Conservation (phyloP, 2,888 invertebrate species). For the Aspidapion aeneum region DNA sequence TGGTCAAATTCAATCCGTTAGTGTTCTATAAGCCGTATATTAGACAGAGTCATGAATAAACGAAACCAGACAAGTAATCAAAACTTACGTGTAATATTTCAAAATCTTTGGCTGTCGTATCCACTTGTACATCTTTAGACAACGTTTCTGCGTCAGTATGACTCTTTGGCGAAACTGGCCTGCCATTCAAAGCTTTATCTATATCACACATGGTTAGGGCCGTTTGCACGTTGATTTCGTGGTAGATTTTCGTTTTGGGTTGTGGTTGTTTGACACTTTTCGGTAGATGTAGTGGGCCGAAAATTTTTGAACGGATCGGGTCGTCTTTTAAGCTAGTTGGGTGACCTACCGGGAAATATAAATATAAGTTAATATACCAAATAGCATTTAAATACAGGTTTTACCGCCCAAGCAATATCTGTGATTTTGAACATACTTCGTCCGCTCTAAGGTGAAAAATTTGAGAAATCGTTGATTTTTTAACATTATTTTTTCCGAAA, state of each 20-base stretch:
- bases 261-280: constrained; percentile 40
- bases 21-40: too few relatives aligned
- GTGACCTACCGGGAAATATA: background rate
- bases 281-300: constrained; percentile 38
- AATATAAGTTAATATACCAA: constrained; percentile 36
- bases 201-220: constrained; percentile 69
- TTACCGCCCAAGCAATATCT: too few relatives aligned
- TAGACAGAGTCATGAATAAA: too few relatives aligned
- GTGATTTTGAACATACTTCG: too few relatives aligned
- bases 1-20: too few relatives aligned
- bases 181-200: constrained; percentile 66
- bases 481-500: too few relatives aligned
- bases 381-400: too few relatives aligned
- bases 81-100: constrained; percentile 49
- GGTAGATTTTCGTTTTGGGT: constrained; percentile 68
- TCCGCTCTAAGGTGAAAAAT: too few relatives aligned
- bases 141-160: constrained; percentile 41
- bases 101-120: constrained; percentile 61
- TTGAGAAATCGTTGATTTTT: too few relatives aligned
- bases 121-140: constrained; percentile 45
- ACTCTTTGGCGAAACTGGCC: constrained; percentile 40
- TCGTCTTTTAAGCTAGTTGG: constrained; percentile 27
- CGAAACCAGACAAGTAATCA: too few relatives aligned
- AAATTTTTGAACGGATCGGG: constrained; percentile 24
- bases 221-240: constrained; percentile 76